phyloP scores from a whole-genome alignment of 2,113 vertebrate species.

The Campylomormyrus numenius region DNA sequence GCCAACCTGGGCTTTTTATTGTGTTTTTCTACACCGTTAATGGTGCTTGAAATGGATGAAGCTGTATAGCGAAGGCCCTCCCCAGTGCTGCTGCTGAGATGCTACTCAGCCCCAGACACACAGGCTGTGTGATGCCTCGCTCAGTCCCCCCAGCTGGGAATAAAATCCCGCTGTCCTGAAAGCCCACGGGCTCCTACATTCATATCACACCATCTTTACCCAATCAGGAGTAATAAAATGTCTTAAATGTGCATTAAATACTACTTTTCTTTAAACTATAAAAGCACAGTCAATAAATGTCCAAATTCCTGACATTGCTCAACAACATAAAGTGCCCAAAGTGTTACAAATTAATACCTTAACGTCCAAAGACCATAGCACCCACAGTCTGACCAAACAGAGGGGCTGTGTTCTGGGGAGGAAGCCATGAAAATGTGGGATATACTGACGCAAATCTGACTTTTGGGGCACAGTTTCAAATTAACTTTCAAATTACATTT shows the following conservation, averaged over 20 bases:
- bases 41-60: conserved; percentile 11
- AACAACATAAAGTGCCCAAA: not conserved
- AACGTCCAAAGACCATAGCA: not conserved
- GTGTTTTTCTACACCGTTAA: conserved; percentile 11
- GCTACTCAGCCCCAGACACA: not conserved
- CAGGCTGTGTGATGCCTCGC: not conserved
- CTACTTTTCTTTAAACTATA: not conserved
- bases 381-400: not conserved
- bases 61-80: not conserved
- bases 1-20: not conserved
- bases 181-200: not conserved
- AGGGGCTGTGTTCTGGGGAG: not conserved
- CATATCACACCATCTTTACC: not conserved
- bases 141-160: not conserved
- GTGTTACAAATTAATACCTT: not conserved
- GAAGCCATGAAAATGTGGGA: not conserved
- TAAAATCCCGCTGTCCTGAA: not conserved
- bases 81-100: not conserved
- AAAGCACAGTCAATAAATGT: conserved; percentile 1
- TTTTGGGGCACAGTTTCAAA: not conserved
- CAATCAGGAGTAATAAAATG: not conserved
- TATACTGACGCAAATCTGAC: not conserved
- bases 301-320: not conserved
- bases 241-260: not conserved
- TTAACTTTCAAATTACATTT: not conserved